Percentiles rank a stretch among this genome's conserved stretches.
Evolutionary conservation across 64 coral and sea anemone genomes (phyloP).

Genomic region (Porites australiensis): DNA sequence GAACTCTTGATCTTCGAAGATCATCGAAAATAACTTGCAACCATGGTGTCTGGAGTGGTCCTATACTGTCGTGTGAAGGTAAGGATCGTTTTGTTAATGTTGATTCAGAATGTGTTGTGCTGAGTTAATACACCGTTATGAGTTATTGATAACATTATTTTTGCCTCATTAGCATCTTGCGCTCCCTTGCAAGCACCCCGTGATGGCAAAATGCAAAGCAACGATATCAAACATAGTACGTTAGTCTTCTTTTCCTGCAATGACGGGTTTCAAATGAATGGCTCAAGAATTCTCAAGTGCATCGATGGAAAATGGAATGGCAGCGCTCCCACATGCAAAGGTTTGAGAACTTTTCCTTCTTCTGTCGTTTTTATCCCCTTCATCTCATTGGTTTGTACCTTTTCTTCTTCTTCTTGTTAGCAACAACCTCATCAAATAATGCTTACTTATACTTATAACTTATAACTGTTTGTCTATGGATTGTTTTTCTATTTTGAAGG

Average conservation of each 20-base stretch:
- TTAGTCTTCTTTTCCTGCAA: background rate
- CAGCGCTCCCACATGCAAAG: conserved; percentile 17
- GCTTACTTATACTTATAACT: too few species aligned
- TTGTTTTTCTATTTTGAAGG: background rate
- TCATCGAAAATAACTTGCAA: conserved; percentile 7
- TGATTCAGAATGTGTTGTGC: too few species aligned
- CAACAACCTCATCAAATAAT: too few species aligned
- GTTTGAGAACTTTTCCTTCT: background rate
- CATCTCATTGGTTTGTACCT: background rate
- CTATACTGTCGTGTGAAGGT: conserved; percentile 2
- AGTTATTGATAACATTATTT: background rate
- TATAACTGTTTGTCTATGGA: background rate
- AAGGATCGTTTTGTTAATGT: too few species aligned
- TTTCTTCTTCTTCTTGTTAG: background rate
- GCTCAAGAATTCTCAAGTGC: background rate
- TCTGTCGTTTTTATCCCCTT: background rate
- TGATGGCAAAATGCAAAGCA: background rate
- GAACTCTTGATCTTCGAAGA: background rate
- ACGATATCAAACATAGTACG: background rate
- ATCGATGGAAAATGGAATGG: conserved; percentile 49
- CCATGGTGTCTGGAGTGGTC: conserved; percentile 15
- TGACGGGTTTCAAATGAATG: conserved; percentile 17
- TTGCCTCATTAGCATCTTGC: background rate
- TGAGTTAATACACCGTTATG: too few species aligned
- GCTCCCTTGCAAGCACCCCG: background rate